These are phyloP conservation scores for Hydrozoanthus tunicans DNA, from an alignment of 64 coral and sea anemone species.

Conservation along the genomic window DNA sequence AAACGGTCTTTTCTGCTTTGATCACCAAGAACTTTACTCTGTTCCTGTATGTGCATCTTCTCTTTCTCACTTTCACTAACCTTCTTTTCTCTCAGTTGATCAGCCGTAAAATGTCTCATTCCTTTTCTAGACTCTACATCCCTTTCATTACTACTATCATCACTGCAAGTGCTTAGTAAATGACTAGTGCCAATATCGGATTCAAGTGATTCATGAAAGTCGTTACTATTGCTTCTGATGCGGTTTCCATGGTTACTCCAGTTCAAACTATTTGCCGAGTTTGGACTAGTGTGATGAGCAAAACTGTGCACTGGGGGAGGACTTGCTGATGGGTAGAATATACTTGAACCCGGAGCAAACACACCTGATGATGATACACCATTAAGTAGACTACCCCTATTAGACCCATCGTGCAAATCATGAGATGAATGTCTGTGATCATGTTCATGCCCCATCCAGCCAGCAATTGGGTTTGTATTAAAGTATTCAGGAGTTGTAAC, in stretches of 20 bases:
- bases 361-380: slow-evolving; percentile 73
- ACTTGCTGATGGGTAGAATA: slow-evolving; percentile 90
- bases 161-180: slow-evolving; percentile 28
- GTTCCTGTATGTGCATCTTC: slow-evolving; percentile 22
- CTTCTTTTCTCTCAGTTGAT: slow-evolving; percentile 37
- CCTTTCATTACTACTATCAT: slow-evolving; percentile 66
- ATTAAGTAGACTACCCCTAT: slow-evolving; percentile 70
- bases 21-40: slow-evolving; percentile 16
- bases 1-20: slow-evolving; percentile 35
- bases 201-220: slow-evolving; percentile 60
- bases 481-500: slow-evolving; percentile 87
- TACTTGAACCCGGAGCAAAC: slow-evolving; percentile 85
- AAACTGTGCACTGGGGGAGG: slow-evolving; percentile 86
- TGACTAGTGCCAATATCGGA: slow-evolving; percentile 38
- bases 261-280: slow-evolving; percentile 46
- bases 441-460: slow-evolving; percentile 82
- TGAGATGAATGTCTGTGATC: slow-evolving; percentile 64
- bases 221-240: slow-evolving; percentile 69
- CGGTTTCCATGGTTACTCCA: slow-evolving; percentile 93
- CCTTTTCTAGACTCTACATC: slow-evolving; percentile 52
- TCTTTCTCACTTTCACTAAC: slow-evolving; percentile 43
- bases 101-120: slow-evolving; percentile 11
- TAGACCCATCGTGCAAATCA: slow-evolving; percentile 76
- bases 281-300: slow-evolving; percentile 77
- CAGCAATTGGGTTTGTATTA: slow-evolving; percentile 60